Conservation (phyloP, 1,140 invertebrate species). For the Zeugodacus cucurbitae region DNA sequence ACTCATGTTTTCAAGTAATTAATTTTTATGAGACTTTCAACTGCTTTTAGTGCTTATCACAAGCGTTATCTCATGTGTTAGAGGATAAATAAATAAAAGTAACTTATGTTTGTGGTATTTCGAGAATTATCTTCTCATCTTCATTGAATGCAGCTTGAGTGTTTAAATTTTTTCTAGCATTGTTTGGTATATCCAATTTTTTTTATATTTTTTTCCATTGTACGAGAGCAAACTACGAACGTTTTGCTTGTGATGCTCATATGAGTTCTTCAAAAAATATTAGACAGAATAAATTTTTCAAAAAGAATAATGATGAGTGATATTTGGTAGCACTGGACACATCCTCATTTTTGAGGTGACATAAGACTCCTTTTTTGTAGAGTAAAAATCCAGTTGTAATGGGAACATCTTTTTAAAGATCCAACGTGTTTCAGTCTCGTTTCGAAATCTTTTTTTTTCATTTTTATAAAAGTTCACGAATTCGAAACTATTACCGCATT, state of each 20-base stretch:
- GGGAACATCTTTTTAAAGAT: no score
- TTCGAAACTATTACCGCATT: no score
- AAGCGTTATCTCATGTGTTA: not conserved
- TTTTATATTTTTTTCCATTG: no score
- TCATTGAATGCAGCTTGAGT: not conserved
- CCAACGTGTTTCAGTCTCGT: no score
- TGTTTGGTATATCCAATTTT: no score
- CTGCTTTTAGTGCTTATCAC: not conserved
- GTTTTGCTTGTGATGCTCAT: not conserved
- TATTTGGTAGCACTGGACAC: no score
- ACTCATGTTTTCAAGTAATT: not conserved
- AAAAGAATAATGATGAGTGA: no score
- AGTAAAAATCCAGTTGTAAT: no score
- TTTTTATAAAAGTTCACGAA: not conserved
- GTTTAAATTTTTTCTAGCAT: no score
- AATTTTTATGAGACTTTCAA: constrained; percentile 3
- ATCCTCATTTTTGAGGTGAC: no score
- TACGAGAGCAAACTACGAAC: not conserved
- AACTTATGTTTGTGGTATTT: not conserved
- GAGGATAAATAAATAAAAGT: not conserved
- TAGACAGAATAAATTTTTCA: no score
- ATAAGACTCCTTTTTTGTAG: no score
- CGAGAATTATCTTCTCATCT: not conserved
- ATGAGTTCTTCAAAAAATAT: not conserved
- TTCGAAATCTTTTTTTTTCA: not conserved